Evolutionary conservation across 2,797 vertebrate species (phyloP).

Genomic region (Propithecus perrieri): DNA sequence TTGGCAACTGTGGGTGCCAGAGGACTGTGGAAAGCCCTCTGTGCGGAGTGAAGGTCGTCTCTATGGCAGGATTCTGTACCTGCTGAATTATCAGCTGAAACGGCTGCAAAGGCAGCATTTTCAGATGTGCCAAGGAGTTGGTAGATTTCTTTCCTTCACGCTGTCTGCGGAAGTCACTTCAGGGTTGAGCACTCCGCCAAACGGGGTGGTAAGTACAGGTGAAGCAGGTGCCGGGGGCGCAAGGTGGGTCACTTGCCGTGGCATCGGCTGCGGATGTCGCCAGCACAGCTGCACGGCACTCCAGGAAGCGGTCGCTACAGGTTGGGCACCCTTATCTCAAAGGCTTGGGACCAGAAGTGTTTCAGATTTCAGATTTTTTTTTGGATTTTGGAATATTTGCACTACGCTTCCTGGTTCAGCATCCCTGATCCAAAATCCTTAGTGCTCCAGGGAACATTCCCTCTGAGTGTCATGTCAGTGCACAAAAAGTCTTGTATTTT

Average conservation of each 20-base stretch:
- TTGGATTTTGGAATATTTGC: too few relatives aligned
- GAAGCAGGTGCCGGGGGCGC: neutral
- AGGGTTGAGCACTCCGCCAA: neutral
- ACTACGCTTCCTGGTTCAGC: too few relatives aligned
- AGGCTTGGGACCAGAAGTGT: too few relatives aligned
- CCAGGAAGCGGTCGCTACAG: neutral
- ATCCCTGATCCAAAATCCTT: neutral
- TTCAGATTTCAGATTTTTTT: too few relatives aligned
- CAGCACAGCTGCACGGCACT: neutral
- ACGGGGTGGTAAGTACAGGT: too few relatives aligned
- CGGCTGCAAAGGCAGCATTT: neutral
- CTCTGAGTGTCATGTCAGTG: too few relatives aligned
- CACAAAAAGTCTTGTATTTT: too few relatives aligned
- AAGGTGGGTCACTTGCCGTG: neutral
- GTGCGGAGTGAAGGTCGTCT: neutral
- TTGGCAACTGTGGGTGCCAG: too few relatives aligned
- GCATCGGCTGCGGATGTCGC: accelerated
- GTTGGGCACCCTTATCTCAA: too few relatives aligned
- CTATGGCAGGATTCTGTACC: neutral
- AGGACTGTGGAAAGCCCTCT: neutral
- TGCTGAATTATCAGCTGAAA: neutral
- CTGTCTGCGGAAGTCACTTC: neutral
- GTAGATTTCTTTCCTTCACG: neutral
- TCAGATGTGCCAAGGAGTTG: neutral
- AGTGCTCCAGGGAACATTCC: neutral